Base-by-base conservation (phyloP, 2,888 invertebrate species). In the Eucera pruinosa region DNA sequence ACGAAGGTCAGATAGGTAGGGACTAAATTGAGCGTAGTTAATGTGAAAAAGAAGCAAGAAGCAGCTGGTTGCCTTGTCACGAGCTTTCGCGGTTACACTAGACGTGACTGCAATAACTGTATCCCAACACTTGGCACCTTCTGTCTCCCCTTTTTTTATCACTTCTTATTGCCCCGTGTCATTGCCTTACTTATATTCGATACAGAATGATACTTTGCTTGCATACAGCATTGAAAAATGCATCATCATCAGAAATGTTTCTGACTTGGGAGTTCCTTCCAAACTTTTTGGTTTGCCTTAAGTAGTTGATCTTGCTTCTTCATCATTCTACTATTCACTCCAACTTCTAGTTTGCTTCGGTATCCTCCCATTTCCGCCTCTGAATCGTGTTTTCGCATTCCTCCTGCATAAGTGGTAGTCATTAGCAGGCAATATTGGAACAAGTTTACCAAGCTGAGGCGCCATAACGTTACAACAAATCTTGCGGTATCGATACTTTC, bases 61-160 rank as follows among this genome's bases (percentile, higher is more conserved):
- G 68, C 72, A 80, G 80, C 81, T 73, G 80, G 71, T 79, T 80
- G 77, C 67, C 70, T 77, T 72, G 76, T 64, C 75, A 62, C 80
- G 72, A 75, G 66, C 65, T 70, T 69, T 81, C 81, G 78, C 48
- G 79, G 80, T 76, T 84, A 71, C 79, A 77, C 65, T 69, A 60
- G 60, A 88, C 88, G 88, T 89, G 89, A 87, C 87, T 86, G 86
- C 86, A 88, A 88, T 88, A 89, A 85, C 79, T 82, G 83, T 79
- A 81, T 81, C 80, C 72, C 64, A 78, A 78, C 72, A 67, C 69
- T 60, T 54, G 45, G 43, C 58, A 52, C 55, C 52, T 64, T 62
- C 62, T 61, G 61, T 82, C 73, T 78, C 81, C 4, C 36, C 70
- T 82, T 75, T 60, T 76, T 80, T 76, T 77, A 72, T 23, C 60